These are phyloP conservation scores for Bucorvus abyssinicus DNA, from an alignment of 2,797 vertebrate species.

Conservation along the genomic window DNA sequence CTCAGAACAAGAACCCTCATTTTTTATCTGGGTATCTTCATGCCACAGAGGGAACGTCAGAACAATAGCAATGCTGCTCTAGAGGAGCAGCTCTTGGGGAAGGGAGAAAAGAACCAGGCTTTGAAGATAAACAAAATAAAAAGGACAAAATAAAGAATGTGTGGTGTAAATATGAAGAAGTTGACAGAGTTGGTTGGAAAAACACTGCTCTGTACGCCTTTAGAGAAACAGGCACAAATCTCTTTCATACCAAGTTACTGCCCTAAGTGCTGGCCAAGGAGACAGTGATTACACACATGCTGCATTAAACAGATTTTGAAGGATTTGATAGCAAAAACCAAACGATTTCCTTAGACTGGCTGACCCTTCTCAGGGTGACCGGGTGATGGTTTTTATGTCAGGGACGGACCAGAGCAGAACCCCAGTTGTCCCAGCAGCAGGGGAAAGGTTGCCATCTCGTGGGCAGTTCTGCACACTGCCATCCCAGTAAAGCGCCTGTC, in stretches of 20 bases:
- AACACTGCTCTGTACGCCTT: not conserved
- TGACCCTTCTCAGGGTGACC: not conserved
- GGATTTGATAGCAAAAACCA: not conserved
- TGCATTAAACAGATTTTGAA: not conserved
- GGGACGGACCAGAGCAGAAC: not conserved
- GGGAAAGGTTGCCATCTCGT: conserved; percentile 43
- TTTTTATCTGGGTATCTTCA: not conserved
- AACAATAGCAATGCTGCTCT: not conserved
- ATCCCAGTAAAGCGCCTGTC: rapidly evolving
- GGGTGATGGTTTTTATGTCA: not conserved
- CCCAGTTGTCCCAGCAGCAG: not conserved
- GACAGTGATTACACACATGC: rapidly evolving
- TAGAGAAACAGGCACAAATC: not conserved
- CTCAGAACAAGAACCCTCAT: not conserved
- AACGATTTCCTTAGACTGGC: too few species aligned
- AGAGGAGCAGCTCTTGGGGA: not conserved
- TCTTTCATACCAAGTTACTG: not conserved
- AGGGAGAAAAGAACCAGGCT: not conserved
- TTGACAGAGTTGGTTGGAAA: not conserved
- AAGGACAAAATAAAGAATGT: not conserved
- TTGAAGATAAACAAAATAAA: not conserved
- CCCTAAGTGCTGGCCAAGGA: not conserved
- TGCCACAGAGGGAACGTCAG: not conserved
- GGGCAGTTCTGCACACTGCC: not conserved
- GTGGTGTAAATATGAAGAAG: not conserved